Conservation (phyloP, 2,888 invertebrate genomes). For the Sabellastarte sp. region DNA sequence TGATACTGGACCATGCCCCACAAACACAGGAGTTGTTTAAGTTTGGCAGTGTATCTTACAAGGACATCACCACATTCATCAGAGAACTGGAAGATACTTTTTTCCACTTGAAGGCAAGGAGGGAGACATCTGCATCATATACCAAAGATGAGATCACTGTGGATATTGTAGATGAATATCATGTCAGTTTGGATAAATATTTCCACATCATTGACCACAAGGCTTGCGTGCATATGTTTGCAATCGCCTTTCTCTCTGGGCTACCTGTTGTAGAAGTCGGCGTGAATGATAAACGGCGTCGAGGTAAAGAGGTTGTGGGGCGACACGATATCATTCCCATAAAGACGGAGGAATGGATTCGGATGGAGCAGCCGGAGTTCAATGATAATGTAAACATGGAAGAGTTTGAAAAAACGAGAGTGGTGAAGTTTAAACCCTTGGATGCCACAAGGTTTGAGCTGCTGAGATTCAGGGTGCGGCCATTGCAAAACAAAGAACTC, state of each 20-base stretch:
- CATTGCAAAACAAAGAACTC: constrained; percentile 73
- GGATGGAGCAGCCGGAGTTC: constrained; percentile 90
- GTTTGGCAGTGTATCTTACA: constrained; percentile 83
- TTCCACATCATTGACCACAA: constrained; percentile 68
- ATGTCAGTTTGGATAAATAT: constrained; percentile 50
- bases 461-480: constrained; percentile 87
- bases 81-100: constrained; percentile 88
- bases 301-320: constrained; percentile 98
- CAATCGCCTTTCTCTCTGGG: constrained; percentile 92
- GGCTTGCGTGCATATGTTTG: constrained; percentile 91
- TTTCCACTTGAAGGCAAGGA: constrained; percentile 48
- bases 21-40: constrained; percentile 92
- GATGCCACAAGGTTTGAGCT: constrained; percentile 97
- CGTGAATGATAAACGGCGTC: constrained; percentile 93
- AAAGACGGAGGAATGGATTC: constrained; percentile 96
- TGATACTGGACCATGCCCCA: constrained; percentile 88
- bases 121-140: constrained; percentile 54
- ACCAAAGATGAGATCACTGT: constrained; percentile 58
- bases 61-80: constrained; percentile 90
- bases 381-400: constrained; percentile 90
- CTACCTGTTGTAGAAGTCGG: constrained; percentile 93
- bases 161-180: constrained; percentile 58
- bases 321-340: constrained; percentile 95
- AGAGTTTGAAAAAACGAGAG: constrained; percentile 72
- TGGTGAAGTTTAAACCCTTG: constrained; percentile 71